Conservation (phyloP, 2,888 invertebrate genomes). For the Oxystoma pomonae region DNA sequence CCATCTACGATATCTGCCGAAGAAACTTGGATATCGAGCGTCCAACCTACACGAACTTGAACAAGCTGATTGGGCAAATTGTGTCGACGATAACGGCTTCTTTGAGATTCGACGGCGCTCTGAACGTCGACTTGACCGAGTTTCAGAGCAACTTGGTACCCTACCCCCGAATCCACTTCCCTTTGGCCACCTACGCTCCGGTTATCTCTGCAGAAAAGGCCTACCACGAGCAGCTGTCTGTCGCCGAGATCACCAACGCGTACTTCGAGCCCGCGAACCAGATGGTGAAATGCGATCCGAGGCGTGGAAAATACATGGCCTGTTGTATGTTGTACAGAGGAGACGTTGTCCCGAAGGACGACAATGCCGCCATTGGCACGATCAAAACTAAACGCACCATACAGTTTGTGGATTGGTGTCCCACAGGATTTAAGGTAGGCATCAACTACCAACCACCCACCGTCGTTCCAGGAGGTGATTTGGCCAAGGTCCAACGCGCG, state of each 20-base stretch:
- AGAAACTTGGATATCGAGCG: constrained; percentile 68
- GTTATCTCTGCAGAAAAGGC: constrained; percentile 64
- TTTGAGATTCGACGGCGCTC: constrained; percentile 62
- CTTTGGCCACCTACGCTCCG: constrained; percentile 71
- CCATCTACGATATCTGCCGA: constrained; percentile 73
- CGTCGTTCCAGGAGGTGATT: too few species aligned
- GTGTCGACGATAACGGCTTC: constrained; percentile 68
- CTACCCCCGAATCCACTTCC: too few species aligned
- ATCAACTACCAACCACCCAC: too few species aligned
- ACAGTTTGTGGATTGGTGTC: too few species aligned
- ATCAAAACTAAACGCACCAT: constrained; percentile 68
- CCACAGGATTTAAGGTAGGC: too few species aligned
- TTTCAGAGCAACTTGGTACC: constrained; percentile 80
- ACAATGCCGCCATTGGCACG: constrained; percentile 65
- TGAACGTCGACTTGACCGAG: constrained; percentile 67
- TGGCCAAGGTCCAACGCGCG: too few species aligned
- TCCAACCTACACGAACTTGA: constrained; percentile 84
- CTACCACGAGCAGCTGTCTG: constrained; percentile 57
- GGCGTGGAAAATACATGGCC: constrained; percentile 69
- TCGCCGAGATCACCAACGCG: constrained; percentile 67
- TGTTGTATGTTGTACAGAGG: too few species aligned
- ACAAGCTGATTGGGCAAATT: constrained; percentile 69
- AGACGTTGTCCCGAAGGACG: constrained; percentile 66
- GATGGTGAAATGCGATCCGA: constrained; percentile 74
- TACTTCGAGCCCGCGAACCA: too few species aligned